Evolutionary conservation across 2,888 invertebrate genomes (phyloP), one percentile per base, ranked within the genome.

Genomic region (Drosophila anomalata): DNA sequence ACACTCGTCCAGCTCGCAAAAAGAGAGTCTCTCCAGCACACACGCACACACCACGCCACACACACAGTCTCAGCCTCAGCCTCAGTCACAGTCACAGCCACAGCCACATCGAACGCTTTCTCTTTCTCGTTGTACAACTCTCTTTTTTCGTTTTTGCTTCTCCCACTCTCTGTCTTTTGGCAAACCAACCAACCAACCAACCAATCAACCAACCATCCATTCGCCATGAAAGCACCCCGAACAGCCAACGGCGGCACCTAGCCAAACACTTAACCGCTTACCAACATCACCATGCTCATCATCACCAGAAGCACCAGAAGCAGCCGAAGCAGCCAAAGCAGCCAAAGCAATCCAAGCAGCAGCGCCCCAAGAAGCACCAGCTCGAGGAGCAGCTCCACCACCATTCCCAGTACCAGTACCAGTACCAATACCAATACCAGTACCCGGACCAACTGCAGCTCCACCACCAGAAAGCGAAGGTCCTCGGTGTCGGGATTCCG

Each of bases 241-340:
- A 90, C 89, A 90, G 89, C 89, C 90, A 89, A 87, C 89, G 89
- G 89, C 90, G 90, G 89, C 90, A 90, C 85, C 85, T 89, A 75
- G 90, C 89, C 81, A 90, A 90, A 83, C 87, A 87, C 77, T 87
- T 82, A 79, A 88, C 78, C 77, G 84, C 83, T 77, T 82, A 84
- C 73, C 79, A 79, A 67, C 79, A 77, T 77, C 79, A 78, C 61
- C 79, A 81, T 58, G 67, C 84, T 54, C 83, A 76, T 26, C 76
- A 70, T 8, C 72, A 77, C 8, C 85, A 78, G 9, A 75, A 77
- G 1, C 77, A 72, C 6, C 75, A 55, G 3, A 70, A 69, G 3
- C 70, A 71, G 2, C 72, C 52, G 0, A 52, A 57, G 0, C 69
- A 61, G 0, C 56, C 57, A 1, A 66, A 60, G 0, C 63, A 69